A percentile compares a stretch with the other conserved stretches of the same genome.
phyloP scores from a whole-genome alignment of 2,888 invertebrate genomes.

The Cryptocephalus moraei region DNA sequence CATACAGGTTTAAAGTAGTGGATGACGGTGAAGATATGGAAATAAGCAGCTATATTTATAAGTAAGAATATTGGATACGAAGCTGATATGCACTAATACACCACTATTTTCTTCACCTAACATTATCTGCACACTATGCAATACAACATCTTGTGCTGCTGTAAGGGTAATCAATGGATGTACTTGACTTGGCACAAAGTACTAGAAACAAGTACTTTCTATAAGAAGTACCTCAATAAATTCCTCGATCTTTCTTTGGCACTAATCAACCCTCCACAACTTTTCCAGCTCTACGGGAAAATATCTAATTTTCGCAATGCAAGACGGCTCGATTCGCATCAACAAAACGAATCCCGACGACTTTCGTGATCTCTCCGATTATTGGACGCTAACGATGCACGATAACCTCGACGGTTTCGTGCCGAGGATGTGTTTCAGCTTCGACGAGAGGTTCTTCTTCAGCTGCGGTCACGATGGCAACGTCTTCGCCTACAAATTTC shows the following conservation, averaged over 20 bases:
- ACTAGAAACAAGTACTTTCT: too few species aligned
- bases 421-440: constrained; percentile 51
- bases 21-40: constrained; percentile 46
- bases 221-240: too few species aligned
- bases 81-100: too few species aligned
- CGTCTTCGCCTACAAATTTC: constrained; percentile 57
- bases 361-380: constrained; percentile 49
- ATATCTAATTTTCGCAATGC: constrained; percentile 50
- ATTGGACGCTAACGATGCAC: constrained; percentile 64
- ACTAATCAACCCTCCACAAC: too few species aligned
- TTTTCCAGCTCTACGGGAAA: constrained; percentile 37
- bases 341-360: constrained; percentile 40
- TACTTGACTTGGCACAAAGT: too few species aligned
- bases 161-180: too few species aligned
- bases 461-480: constrained; percentile 51
- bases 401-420: constrained; percentile 61
- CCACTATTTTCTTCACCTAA: too few species aligned
- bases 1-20: constrained; percentile 38
- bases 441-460: constrained; percentile 45
- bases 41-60: constrained; percentile 45
- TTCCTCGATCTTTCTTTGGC: too few species aligned
- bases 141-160: too few species aligned
- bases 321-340: constrained; percentile 50
- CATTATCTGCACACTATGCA: too few species aligned
- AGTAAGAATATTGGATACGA: too few species aligned